Base-by-base conservation (phyloP, 1,140 invertebrate genomes). In the Drosophila aff. region DNA sequence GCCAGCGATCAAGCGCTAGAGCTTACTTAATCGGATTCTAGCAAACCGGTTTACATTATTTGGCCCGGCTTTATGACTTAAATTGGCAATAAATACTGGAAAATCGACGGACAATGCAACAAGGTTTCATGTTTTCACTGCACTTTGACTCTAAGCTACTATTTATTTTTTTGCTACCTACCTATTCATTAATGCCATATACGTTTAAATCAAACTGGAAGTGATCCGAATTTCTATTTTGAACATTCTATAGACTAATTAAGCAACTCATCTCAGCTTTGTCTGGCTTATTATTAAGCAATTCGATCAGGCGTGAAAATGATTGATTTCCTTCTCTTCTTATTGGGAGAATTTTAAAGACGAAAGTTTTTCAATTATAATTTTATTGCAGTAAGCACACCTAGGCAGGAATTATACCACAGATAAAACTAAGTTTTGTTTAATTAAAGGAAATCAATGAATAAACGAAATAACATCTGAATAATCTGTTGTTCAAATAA, bases 41-140 rank as follows among this genome's bases (percentile, higher is more conserved):
- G n/a, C 50, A 64, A 78, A 78, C 75, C 75, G 75, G 75, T 78
- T 78, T 78, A 41, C 66, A 78, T 78, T 78, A 77, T 77, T 77
- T 77, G 74, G 75, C 74, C 68, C 18, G 71, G 31, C 28, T 60
- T 57, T 73, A 73, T 73, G 53, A 73, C 67, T 71, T 71, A 57
- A 71, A 71, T 71, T 57, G 71, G 67, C n/a, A 74, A 40, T 72
- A 74, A 74, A 74, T 59, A 76, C 53, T 77, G 55, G 62, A 76
- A 76, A 77, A 77, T 68, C 23, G 21, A 68, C 75, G 64, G 49
- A 64, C 58, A 77, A 53, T 73, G 71, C 71, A 74, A 73, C 55
- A 44, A 61, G 36, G 38, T 73, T 61, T 74, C 36, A 18, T 59
- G 67, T 31, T 59, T 59, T 21, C 38, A 33, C 21, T 73, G 74